A percentile compares a stretch with the other conserved stretches of the same genome.
These are phyloP conservation scores for Cantharis rustica DNA, from an alignment of 2,888 invertebrate species.

Conservation along the genomic window DNA sequence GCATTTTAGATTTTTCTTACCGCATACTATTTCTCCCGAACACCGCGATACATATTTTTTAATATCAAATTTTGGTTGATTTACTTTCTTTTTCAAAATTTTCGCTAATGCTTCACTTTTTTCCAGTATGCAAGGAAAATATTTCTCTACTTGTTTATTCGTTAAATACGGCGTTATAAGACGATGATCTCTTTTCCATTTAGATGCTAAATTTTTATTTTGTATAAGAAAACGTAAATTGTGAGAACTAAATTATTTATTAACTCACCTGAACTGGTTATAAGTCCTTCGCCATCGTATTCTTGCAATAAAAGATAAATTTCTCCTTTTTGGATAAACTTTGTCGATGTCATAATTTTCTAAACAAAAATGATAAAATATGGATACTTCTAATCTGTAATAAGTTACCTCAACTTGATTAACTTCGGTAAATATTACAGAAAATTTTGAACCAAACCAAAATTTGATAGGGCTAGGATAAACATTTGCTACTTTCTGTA, in stretches of 20 bases:
- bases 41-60: slow-evolving; percentile 3
- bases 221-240: background rate
- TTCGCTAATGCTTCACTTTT: background rate
- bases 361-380: slow-evolving; percentile 1
- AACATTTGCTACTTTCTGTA: background rate
- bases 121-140: background rate
- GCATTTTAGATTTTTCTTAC: background rate
- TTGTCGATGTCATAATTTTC: slow-evolving; percentile 9
- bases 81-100: background rate
- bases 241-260: too few species aligned
- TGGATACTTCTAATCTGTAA: too few species aligned
- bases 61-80: slow-evolving; percentile 4
- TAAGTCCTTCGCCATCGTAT: slow-evolving; percentile 11
- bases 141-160: slow-evolving; percentile 5
- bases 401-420: slow-evolving; percentile 9
- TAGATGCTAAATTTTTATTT: background rate
- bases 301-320: slow-evolving; percentile 12
- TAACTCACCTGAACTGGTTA: background rate
- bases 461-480: slow-evolving; percentile 11
- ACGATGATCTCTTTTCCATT: slow-evolving; percentile 15
- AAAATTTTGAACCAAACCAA: slow-evolving; percentile 24
- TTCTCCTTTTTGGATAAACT: slow-evolving; percentile 8
- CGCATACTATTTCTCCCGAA: slow-evolving; percentile 8
- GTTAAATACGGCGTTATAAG: slow-evolving; percentile 9
- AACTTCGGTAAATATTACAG: slow-evolving; percentile 3